phyloP scores from a whole-genome alignment of 2,888 invertebrate genomes.

The Elaeidobius kamerunicus region DNA sequence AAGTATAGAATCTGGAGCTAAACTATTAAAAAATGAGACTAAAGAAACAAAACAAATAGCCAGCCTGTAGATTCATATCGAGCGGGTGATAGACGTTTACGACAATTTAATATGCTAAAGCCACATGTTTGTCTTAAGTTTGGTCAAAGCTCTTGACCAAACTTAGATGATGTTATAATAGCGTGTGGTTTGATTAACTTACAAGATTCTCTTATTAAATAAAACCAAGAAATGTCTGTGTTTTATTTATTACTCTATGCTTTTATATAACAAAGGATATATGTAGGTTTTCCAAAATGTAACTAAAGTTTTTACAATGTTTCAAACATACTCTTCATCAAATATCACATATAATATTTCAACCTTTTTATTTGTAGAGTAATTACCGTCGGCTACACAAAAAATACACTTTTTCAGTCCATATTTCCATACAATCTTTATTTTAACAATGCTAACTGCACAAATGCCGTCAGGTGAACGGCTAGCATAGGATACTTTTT shows the following conservation, averaged over 20 bases:
- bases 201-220: conserved; percentile 20
- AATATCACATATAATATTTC: not conserved
- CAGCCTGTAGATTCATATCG: conserved; percentile 32
- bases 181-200: conserved; percentile 19
- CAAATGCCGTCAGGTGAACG: conserved; percentile 25
- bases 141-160: conserved; percentile 21
- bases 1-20: conserved; percentile 10
- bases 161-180: conserved; percentile 18
- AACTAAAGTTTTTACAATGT: not conserved
- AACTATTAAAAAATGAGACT: no score
- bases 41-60: conserved; percentile 32
- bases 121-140: conserved; percentile 28
- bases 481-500: conserved; percentile 2
- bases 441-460: conserved; percentile 26
- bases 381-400: conserved; percentile 15
- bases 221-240: no score
- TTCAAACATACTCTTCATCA: not conserved
- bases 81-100: conserved; percentile 30
- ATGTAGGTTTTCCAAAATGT: conserved; percentile 9
- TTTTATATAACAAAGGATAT: conserved; percentile 5
- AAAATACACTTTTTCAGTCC: conserved; percentile 1
- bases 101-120: conserved; percentile 25
- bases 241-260: not conserved
- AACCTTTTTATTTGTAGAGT: conserved; percentile 7
- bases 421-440: no score